Conservation (phyloP, 2,888 invertebrate genomes). For the Erebia palarica region DNA sequence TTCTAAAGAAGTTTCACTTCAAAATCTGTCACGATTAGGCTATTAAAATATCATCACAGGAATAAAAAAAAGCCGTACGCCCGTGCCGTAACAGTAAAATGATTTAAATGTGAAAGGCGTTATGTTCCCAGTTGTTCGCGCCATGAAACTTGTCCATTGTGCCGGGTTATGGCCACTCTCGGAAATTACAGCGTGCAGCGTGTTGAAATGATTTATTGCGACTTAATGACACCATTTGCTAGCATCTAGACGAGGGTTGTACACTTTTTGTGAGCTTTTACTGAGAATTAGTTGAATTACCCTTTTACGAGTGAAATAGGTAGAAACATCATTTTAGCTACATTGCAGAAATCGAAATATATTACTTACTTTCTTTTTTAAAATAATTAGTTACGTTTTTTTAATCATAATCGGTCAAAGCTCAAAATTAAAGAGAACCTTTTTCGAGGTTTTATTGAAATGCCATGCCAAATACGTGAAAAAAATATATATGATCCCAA, state of each 20-base stretch:
- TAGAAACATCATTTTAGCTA: neutral
- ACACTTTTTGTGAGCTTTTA: slow-evolving; percentile 19
- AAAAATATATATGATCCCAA: too few relatives aligned
- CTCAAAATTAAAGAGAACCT: too few relatives aligned
- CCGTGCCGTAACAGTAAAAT: slow-evolving; percentile 21
- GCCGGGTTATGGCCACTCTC: slow-evolving; percentile 39
- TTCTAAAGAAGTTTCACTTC: too few relatives aligned
- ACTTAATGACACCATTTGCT: slow-evolving; percentile 39
- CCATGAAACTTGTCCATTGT: slow-evolving; percentile 36
- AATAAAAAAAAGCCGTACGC: slow-evolving; percentile 16
- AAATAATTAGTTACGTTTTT: too few relatives aligned
- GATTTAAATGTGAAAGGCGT: slow-evolving; percentile 33
- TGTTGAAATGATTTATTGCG: slow-evolving; percentile 40
- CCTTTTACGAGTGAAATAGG: neutral
- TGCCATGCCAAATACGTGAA: too few relatives aligned
- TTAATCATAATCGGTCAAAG: too few relatives aligned
- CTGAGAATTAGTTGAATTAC: slow-evolving; percentile 18
- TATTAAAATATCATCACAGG: slow-evolving; percentile 21
- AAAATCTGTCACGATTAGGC: slow-evolving; percentile 6
- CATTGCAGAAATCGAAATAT: neutral
- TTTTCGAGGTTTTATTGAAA: too few relatives aligned
- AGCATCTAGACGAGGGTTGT: slow-evolving; percentile 24
- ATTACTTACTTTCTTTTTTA: too few relatives aligned
- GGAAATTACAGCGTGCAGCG: slow-evolving; percentile 40
- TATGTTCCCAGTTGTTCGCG: slow-evolving; percentile 27